Conservation (phyloP, 2,113 vertebrate species). For the Daboia siamensis region DNA sequence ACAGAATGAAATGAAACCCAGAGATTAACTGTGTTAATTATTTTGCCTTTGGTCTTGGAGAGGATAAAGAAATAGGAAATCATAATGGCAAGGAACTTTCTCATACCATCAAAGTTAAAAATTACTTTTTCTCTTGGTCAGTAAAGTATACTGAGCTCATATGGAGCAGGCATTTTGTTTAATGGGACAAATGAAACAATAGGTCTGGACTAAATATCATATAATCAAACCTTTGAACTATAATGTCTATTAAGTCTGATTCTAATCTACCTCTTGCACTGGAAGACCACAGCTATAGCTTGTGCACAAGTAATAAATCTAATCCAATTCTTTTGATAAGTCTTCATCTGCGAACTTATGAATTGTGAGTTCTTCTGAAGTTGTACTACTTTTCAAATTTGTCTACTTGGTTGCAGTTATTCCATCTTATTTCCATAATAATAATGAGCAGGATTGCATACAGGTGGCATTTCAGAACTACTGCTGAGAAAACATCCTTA, state of each 20-base stretch:
- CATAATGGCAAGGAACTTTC: background rate
- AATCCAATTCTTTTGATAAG: background rate
- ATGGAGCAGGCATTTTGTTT: background rate
- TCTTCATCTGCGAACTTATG: background rate
- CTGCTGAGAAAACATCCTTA: background rate
- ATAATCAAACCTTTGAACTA: background rate
- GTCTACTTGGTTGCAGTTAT: background rate
- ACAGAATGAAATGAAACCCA: background rate
- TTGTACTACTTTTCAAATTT: background rate
- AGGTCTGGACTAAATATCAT: background rate
- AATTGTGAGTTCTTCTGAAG: background rate
- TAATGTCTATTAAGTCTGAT: background rate
- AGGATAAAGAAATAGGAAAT: background rate
- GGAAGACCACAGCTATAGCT: background rate
- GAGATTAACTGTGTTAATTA: background rate
- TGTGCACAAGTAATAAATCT: background rate
- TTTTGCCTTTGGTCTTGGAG: background rate
- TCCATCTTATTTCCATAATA: background rate
- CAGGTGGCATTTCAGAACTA: background rate
- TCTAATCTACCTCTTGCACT: background rate
- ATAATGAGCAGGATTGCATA: background rate
- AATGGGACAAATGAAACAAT: background rate
- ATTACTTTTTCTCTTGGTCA: background rate
- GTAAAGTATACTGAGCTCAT: background rate
- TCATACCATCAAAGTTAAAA: background rate